Percentiles rank a stretch among this genome's conserved stretches.
Conservation (phyloP, 2,113 vertebrate species). For the Ptilonorhynchus violaceus region DNA sequence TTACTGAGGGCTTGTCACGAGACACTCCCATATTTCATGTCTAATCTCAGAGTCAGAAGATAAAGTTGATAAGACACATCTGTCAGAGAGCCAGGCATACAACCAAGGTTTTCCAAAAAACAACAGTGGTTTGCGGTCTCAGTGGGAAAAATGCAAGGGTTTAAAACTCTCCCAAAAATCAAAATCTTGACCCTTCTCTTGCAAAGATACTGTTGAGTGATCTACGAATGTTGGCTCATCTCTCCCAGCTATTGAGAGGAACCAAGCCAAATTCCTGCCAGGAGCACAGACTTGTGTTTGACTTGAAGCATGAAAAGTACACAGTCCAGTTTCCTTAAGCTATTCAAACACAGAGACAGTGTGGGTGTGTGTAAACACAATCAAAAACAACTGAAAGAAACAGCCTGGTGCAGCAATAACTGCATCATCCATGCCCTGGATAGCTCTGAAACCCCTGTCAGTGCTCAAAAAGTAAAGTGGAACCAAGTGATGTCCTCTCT, state of each 20-base stretch:
- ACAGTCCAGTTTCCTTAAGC: background rate
- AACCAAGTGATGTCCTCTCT: background rate
- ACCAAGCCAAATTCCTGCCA: slow-evolving; percentile 19
- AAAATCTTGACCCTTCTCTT: background rate
- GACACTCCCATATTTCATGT: background rate
- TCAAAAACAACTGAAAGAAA: background rate
- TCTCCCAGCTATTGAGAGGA: background rate
- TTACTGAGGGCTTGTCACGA: background rate
- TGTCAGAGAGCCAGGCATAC: background rate
- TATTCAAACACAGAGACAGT: background rate
- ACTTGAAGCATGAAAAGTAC: background rate
- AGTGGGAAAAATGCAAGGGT: background rate
- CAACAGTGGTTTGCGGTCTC: background rate
- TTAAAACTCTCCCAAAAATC: background rate
- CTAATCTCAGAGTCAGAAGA: background rate
- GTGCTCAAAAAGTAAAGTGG: background rate
- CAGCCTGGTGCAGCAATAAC: background rate
- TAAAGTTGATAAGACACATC: background rate
- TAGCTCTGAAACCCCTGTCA: background rate
- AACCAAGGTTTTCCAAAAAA: background rate
- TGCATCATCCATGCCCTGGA: background rate
- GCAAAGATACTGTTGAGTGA: background rate
- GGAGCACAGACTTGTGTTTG: background rate
- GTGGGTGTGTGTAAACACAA: background rate
- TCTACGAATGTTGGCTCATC: background rate